Evolutionary conservation across 2,797 vertebrate species (phyloP).

Genomic region (Tadarida brasiliensis): DNA sequence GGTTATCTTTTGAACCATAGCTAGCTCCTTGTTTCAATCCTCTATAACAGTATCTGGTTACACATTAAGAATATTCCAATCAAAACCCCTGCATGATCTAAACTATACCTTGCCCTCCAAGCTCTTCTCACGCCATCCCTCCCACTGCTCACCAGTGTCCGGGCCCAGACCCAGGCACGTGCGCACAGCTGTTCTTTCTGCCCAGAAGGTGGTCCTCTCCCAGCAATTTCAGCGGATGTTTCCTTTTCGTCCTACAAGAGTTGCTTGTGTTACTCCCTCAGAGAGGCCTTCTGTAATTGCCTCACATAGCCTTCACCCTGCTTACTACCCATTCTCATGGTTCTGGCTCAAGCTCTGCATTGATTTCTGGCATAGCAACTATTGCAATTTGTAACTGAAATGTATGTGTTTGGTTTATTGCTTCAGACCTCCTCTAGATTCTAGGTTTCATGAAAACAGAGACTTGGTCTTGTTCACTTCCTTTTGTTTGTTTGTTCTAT

Average conservation of each 20-base stretch:
- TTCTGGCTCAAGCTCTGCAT: not conserved
- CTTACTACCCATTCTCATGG: too few relatives aligned
- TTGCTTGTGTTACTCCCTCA: not conserved
- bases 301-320: not conserved
- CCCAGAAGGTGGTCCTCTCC: too few relatives aligned
- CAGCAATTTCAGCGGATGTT: not conserved
- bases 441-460: not conserved
- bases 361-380: not conserved
- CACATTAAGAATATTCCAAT: not conserved
- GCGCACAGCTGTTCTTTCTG: not conserved
- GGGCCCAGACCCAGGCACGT: not conserved
- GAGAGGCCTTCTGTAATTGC: not conserved
- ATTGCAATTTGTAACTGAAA: not conserved
- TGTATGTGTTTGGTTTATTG: not conserved
- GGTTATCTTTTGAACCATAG: not conserved
- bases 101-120: not conserved
- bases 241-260: not conserved
- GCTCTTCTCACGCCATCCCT: fast-evolving
- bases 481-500: not conserved
- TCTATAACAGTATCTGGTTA: not conserved
- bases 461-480: not conserved
- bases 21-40: not conserved
- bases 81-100: not conserved
- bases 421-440: not conserved
- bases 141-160: not conserved